Evolutionary conservation across 2,797 vertebrate species (phyloP), one percentile per base, ranked within the genome.

Genomic region (Tinamus major): DNA sequence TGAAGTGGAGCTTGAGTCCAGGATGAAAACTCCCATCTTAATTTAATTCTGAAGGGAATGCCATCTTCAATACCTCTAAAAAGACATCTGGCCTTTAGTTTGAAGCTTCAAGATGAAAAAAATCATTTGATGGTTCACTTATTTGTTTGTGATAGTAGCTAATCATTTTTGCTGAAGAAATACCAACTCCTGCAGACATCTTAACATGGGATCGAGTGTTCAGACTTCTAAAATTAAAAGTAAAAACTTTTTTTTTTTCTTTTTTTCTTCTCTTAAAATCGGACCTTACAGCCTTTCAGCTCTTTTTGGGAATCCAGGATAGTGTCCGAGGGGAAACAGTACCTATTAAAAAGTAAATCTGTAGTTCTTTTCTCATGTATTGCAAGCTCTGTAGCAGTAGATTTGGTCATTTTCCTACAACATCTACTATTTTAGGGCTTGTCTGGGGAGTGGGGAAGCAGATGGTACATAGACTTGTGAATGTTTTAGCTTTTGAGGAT

Each of bases 321-420:
- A 85, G 56, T 56, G 35, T 82, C 79, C 51, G 39, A 77, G 69
- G 23, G 48, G 64, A 49, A 88, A 78, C 48, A 63, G 42, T 90
- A 83, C 51, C 61, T 55, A 42, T 85, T 92, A 93, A 85, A 85
- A 89, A 77, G 46, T 79, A 65, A 58, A 65, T 81, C 65, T 67
- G 27, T 68, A 82, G n/a, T 65, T 58, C 27, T 75, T 86, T 49
- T 82, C 79, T 77, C 21, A 33, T 9, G 33, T 93, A 18, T 64
- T 87, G 51, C 81, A 33, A 87, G 46, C 27, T 76, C 31, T 79
- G 17, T 46, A 37, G 67, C 46, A 29, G 26, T 51, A 18, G 26
- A 51, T 49, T 69, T 26, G 6, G 16, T 37, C 15, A 18, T 69
- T 15, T 29, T 37, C 67, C 33, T 29, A 14, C 37, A 27, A 19